Base-by-base conservation (phyloP, 2,797 vertebrate genomes). In the Phataginus tetradactyla region DNA sequence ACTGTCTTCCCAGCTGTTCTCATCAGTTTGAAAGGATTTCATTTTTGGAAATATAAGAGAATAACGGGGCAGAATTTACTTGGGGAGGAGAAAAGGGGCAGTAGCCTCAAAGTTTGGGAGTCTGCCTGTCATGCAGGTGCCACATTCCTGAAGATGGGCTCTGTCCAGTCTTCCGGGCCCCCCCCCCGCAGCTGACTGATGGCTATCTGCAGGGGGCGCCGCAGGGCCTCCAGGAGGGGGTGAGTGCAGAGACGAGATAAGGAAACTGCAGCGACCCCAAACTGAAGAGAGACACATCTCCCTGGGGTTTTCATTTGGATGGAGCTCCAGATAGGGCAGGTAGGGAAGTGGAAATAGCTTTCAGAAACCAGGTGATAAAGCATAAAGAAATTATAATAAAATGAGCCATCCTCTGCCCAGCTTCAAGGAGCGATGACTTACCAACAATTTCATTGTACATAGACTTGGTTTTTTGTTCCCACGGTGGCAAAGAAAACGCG, bases 171-270 rank as follows among this genome's bases (percentile, higher is more conserved):
- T 80, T 51, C 57, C 51, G 32, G 0, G 42, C 27, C 79, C 59
- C 66, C 84, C 89, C 95, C 96, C 84, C 77, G 91, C 42, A 90
- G 94, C 55, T 69, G 91, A 80, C 91, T 66, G 96, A 97, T 97
- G 93, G 59, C 66, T 97, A 94, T 97, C 96, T 96, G 83, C 39
- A 6, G 94, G 45, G 87, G 71, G 42, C 3, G 63, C 79, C 14
- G 77, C 91, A 90, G 83, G 88, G 18, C 64, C 77, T 88, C 74
- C 23, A 32, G 45, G 69, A 91, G 66, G 55, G 93, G 59, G 20
- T 59, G 97, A 92, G 80, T 97, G 97, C 68, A 91, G 87, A 95
- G 84, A 83, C 87, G 90, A 97, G 97, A 97, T 97, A 97, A 97
- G 97, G 78, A 78, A 91, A 92, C 61, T 18, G 69, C 84, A 72